Conservation (phyloP, 37 sponge, comb jelly and placozoan genomes). For the Spongia lamella region DNA sequence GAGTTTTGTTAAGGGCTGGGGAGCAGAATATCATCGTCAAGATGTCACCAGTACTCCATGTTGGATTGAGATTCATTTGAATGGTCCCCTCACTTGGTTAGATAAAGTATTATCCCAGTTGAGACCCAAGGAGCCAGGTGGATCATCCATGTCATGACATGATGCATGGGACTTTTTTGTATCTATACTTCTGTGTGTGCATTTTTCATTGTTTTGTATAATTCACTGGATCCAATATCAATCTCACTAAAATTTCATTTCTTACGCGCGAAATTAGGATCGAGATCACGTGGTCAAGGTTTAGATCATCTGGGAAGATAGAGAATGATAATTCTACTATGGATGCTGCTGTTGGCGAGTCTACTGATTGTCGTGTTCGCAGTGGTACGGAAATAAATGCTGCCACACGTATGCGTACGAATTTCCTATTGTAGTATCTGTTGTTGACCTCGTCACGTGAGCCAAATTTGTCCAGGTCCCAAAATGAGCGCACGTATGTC, state of each 20-base stretch:
- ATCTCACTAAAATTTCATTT: background rate
- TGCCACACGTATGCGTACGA: background rate
- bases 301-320: background rate
- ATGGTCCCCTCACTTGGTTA: conserved; percentile 93
- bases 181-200: background rate
- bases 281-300: conserved; percentile 25
- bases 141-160: background rate
- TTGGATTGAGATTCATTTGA: conserved; percentile 94
- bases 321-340: background rate
- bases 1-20: conserved; percentile 99
- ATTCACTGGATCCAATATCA: background rate
- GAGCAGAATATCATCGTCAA: conserved; percentile 95
- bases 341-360: background rate
- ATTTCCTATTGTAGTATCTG: conserved; percentile 27
- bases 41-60: conserved; percentile 97
- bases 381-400: background rate
- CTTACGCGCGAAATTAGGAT: background rate
- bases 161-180: background rate
- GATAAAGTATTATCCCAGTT: conserved; percentile 92
- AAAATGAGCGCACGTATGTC: conserved; percentile 66
- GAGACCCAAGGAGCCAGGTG: conserved; percentile 5
- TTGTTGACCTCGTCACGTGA: conserved; percentile 49
- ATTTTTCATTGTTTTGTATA: background rate
- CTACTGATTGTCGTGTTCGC: background rate
- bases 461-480: conserved; percentile 62